phyloP scores from a whole-genome alignment of 2,888 invertebrate species.

The Cantharis rufa region DNA sequence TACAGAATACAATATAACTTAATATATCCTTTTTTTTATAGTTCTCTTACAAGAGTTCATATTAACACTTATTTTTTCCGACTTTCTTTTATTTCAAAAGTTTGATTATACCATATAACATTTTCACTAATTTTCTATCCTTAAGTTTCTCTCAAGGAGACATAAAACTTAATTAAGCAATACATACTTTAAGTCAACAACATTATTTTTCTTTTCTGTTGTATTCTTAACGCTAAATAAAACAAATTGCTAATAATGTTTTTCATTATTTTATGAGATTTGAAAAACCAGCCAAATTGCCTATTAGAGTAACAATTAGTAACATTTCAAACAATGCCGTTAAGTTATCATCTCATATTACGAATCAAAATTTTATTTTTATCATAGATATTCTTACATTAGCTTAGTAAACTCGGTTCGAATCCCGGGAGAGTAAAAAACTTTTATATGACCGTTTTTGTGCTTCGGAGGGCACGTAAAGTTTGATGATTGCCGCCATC shows the following conservation, averaged over 20 bases:
- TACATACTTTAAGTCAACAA: background rate
- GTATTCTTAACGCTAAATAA: background rate
- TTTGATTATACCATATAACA: slow-evolving; percentile 2
- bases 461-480: too few species aligned
- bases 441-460: too few species aligned
- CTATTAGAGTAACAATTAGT: background rate
- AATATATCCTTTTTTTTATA: background rate
- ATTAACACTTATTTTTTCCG: background rate
- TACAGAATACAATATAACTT: background rate
- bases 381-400: too few species aligned
- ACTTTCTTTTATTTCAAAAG: slow-evolving; percentile 1
- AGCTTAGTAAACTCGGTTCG: too few species aligned
- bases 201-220: background rate
- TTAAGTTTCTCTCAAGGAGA: background rate
- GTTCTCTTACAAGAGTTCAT: background rate
- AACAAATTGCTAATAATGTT: background rate
- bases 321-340: background rate
- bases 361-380: too few species aligned
- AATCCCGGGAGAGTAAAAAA: too few species aligned
- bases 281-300: background rate
- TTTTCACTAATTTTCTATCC: background rate
- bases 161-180: background rate
- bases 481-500: too few species aligned
- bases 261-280: background rate
- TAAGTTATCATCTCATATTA: too few species aligned